Evolutionary conservation across 1,140 invertebrate species (phyloP), one percentile per base, ranked within the genome.

Genomic region (Dreissena polymorpha): DNA sequence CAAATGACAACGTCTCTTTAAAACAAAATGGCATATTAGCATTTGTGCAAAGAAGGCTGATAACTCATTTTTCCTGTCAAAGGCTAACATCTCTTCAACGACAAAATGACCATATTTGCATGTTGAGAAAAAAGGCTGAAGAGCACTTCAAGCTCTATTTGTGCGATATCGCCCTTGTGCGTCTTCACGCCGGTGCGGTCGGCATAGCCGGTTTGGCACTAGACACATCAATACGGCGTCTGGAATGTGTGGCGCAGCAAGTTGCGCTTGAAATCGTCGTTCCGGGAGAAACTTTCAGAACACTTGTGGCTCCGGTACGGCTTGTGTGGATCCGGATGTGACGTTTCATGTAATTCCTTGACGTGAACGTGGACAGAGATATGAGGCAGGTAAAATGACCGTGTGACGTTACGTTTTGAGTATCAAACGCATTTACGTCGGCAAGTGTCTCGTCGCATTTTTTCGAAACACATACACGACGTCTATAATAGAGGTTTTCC

Each of bases 261-360:
- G n/a, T n/a, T n/a, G n/a, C n/a, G n/a, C n/a, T n/a, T n/a, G n/a
- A n/a, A n/a, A n/a, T n/a, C n/a, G 87, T 95, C 95, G 8, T 94
- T 95, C 10, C 95, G 90, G 6, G 94, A 94, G 88, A 95, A 95
- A 55, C 94, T 94, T 64, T 97, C 96, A 89, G 97, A 96, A 94
- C 97, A 98, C 23, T 88, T 84, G 10, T 84, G 80, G 80, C 92
- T 92, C 71, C 88, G 88, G 86, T 91, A 93, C n/a, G 91, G 91
- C 72, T 88, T 90, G 90, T 91, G 76, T 92, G 91, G 23, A 89
- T 72, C 0, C 89, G 76, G 98, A 87, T 99, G 97, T 67, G 97
- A 95, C 95, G 98, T 99, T 87, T 97, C 95, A 92, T 96, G 97
- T 87, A 97, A 73, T 88, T 90, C 74, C 88, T 84, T 50, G 88